Base-by-base conservation (phyloP, 2,113 vertebrate genomes). In the Crotalus helleri region DNA sequence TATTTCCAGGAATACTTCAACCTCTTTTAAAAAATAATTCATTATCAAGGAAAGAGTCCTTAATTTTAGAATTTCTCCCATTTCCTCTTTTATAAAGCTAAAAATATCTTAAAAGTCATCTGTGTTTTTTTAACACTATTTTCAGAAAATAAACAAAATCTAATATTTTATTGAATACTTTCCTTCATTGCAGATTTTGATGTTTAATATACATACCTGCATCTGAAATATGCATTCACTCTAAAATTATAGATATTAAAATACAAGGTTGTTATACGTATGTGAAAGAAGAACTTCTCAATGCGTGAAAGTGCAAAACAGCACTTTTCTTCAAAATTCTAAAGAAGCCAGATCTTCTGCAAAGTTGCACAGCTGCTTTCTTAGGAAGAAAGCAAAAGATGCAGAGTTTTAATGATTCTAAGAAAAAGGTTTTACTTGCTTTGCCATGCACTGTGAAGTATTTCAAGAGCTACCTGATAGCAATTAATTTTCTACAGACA, bases 91-190 rank as follows among this genome's bases (percentile, higher is more conserved):
- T 61, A 29, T 54, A 26, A 53, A 33, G 19, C 51, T 55, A 91
- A 58, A 89, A 58, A 39, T 33, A n/a, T 1, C 91, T 88, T 69
- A n/a, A 91, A 94, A 97, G 93, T 33, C 29, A n/a, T 26, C 29
- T 44, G 23, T 94, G 92, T 23, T 87, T 46, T 21, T 13, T 57
- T n/a, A 87, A 51, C 51, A 61, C 46, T 55, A 61, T 57, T 94
- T 92, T 8, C 3, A 33, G n/a, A 39, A 54, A 95, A 91, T 24
- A 94, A n/a, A 74, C 93, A 57, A 17, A 39, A 44, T 91, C 23
- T 33, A 33, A 55, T 21, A 93, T 54, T 94, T 91, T 55, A 95
- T 88, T 91, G 11, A 54, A n/a, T 93, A 94, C 95, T 95, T 95
- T 94, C 93, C 86, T 93, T 95, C 93, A 87, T 95, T 46, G 55